phyloP scores from a whole-genome alignment of 2,113 vertebrate species.

The Apteryx mantelli region DNA sequence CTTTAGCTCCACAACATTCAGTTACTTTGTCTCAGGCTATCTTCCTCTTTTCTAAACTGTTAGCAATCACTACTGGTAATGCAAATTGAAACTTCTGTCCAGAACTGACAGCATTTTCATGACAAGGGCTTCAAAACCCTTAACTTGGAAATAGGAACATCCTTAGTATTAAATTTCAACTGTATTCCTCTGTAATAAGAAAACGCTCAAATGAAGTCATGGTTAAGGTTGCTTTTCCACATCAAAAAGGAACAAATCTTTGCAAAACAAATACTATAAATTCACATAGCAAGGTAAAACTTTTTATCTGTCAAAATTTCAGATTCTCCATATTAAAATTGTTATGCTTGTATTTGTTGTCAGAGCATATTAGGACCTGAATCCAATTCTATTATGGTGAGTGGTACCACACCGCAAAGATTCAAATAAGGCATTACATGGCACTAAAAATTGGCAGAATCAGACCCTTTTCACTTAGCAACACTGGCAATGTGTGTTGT shows the following conservation, averaged over 20 bases:
- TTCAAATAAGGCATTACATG: accelerated
- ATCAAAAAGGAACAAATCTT: not conserved
- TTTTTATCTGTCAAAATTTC: not conserved
- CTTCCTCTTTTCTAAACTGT: not conserved
- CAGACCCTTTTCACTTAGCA: not conserved
- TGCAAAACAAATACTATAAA: not conserved
- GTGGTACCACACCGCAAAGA: not conserved
- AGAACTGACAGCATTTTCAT: not conserved
- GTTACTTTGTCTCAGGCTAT: not conserved
- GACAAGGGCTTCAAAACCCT: not conserved
- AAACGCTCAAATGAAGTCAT: not conserved
- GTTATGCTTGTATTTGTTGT: not conserved
- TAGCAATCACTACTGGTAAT: not conserved
- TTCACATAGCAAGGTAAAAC: not conserved
- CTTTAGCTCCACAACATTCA: not conserved
- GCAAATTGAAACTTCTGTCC: not conserved
- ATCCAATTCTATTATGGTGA: not conserved
- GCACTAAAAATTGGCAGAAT: not conserved
- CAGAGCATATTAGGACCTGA: not conserved
- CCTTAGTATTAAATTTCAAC: not conserved
- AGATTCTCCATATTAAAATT: not conserved
- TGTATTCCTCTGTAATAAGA: not conserved
- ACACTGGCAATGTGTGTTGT: accelerated
- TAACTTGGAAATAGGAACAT: not conserved
- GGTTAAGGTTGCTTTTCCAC: not conserved